Percentiles rank a stretch among this genome's conserved stretches.
These are phyloP conservation scores for Antheraea pernyi DNA, from an alignment of 1,140 invertebrate genomes.

Conservation along the genomic window DNA sequence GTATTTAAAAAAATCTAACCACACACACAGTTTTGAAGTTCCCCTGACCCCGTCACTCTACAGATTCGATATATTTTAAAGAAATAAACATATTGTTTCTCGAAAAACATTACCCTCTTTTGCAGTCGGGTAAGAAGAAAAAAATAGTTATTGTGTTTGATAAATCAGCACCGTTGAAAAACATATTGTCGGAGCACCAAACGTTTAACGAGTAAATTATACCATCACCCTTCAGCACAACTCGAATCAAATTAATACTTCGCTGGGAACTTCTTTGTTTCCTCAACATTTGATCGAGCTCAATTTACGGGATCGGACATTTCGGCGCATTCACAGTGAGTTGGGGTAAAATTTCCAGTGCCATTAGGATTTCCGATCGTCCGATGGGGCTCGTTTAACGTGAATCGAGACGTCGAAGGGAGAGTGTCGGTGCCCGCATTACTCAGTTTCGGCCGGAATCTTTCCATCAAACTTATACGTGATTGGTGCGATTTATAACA, in stretches of 20 bases:
- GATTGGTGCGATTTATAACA: constrained; percentile 14
- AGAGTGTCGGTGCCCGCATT: constrained; percentile 11
- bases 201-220: background rate
- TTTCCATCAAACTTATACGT: constrained; percentile 14
- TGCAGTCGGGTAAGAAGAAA: no score
- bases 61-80: no score
- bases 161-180: no score
- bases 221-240: background rate
- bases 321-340: constrained; percentile 16
- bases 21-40: no score
- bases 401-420: constrained; percentile 36
- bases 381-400: constrained; percentile 52
- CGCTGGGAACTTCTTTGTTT: constrained; percentile 19
- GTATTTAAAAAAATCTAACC: no score
- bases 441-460: constrained; percentile 4
- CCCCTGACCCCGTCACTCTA: no score
- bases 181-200: background rate
- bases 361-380: constrained; percentile 24
- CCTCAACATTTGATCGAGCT: constrained; percentile 10
- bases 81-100: no score
- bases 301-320: constrained; percentile 21
- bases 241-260: constrained; percentile 1
- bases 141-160: no score
- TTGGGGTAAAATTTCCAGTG: constrained; percentile 16
- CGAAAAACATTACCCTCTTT: no score